Evolutionary conservation across 2,113 vertebrate species (phyloP).

Genomic region (Machaerirhynchus nigripectus): DNA sequence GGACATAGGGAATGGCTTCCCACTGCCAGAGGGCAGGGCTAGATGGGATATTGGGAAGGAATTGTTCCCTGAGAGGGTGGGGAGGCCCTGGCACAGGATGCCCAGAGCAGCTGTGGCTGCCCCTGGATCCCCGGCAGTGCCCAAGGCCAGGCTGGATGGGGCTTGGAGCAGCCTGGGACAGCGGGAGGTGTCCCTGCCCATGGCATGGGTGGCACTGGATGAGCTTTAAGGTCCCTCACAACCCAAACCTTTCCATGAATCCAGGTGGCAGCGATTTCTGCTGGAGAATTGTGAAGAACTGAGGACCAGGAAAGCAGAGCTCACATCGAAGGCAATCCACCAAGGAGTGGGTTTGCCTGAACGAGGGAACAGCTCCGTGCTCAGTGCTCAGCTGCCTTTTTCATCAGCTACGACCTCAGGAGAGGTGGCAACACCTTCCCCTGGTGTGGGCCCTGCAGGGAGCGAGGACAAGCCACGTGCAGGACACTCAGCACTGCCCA

Average conservation of each 20-base stretch:
- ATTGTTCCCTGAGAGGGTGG: accelerated
- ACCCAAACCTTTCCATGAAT: neutral
- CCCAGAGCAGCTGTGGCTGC: neutral
- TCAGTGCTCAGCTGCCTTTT: neutral
- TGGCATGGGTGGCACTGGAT: neutral
- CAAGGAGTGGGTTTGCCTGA: neutral
- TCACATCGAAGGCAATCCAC: neutral
- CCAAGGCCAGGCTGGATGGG: neutral
- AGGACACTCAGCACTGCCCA: neutral
- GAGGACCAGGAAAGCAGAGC: neutral
- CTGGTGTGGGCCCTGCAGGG: neutral
- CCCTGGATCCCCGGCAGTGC: neutral
- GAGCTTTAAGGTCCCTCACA: neutral
- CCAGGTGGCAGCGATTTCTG: neutral
- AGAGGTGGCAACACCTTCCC: neutral
- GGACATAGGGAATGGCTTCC: neutral
- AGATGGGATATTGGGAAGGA: neutral
- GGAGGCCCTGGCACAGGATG: neutral
- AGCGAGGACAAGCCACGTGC: neutral
- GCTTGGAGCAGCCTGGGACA: accelerated
- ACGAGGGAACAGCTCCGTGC: neutral
- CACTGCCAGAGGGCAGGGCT: neutral
- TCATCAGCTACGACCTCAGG: neutral
- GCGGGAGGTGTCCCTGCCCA: neutral
- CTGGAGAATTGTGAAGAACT: neutral